A percentile compares a stretch with the other conserved stretches of the same genome.
Conservation (phyloP, 2,113 vertebrate species). For the Hemiscyllium ocellatum region DNA sequence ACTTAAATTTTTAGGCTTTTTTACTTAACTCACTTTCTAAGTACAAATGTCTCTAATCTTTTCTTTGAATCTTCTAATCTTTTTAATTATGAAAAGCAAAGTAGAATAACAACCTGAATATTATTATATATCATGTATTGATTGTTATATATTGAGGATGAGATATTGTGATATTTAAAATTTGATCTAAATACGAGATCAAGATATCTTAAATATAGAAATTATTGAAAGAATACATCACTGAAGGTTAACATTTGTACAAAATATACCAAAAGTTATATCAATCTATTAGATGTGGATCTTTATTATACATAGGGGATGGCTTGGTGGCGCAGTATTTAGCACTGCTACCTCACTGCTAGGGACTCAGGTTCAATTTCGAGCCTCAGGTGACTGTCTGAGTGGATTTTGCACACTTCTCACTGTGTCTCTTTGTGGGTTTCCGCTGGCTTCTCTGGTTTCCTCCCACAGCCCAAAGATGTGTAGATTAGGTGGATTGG, state of each 20-base stretch:
- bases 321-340: too few species aligned
- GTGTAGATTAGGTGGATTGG: too few species aligned
- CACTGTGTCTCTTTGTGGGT: too few species aligned
- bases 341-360: too few species aligned
- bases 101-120: not conserved
- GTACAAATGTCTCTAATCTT: not conserved
- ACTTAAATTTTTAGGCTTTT: not conserved
- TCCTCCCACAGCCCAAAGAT: too few species aligned
- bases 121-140: not conserved
- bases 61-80: not conserved
- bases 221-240: not conserved
- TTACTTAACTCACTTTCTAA: not conserved
- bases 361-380: too few species aligned
- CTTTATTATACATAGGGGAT: not conserved
- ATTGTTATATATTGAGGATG: too few species aligned
- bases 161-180: not conserved
- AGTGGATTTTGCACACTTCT: too few species aligned
- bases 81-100: not conserved
- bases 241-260: not conserved
- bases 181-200: not conserved
- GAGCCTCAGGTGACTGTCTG: too few species aligned
- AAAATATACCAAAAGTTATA: not conserved
- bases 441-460: too few species aligned
- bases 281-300: not conserved
- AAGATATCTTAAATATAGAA: not conserved